Evolutionary conservation across 2,888 invertebrate genomes (phyloP).

Genomic region (Lasioglossum marginatum): DNA sequence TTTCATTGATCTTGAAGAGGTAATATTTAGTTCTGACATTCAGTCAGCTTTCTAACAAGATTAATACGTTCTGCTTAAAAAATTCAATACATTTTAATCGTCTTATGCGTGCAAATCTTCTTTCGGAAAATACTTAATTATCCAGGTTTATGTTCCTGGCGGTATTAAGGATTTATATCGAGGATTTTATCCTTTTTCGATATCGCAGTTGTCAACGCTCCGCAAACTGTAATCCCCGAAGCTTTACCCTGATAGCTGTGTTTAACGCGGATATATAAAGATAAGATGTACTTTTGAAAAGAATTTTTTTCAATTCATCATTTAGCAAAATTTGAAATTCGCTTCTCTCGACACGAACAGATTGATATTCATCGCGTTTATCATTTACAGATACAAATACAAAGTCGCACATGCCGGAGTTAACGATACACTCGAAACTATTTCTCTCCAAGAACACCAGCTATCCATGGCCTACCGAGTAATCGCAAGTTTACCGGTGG

Average conservation of each 20-base stretch:
- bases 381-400: not conserved
- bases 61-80: not conserved
- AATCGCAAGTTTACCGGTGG: slow-evolving; percentile 4
- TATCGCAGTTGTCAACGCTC: not conserved
- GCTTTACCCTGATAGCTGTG: not conserved
- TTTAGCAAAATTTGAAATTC: not conserved
- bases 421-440: slow-evolving; percentile 1
- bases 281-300: not conserved
- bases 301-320: not conserved
- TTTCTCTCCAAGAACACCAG: not conserved
- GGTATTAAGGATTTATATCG: not conserved
- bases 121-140: not conserved
- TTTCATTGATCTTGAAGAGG: not conserved
- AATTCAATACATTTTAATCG: not conserved
- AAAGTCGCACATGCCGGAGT: not conserved
- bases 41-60: not conserved
- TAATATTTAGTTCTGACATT: not conserved
- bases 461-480: not conserved
- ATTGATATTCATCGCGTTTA: not conserved
- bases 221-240: not conserved
- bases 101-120: not conserved
- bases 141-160: too few species aligned
- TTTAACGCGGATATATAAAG: not conserved
- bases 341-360: not conserved
- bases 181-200: not conserved